Evolutionary conservation across 2,888 invertebrate genomes (phyloP).

Genomic region (Chelonus formosanus): DNA sequence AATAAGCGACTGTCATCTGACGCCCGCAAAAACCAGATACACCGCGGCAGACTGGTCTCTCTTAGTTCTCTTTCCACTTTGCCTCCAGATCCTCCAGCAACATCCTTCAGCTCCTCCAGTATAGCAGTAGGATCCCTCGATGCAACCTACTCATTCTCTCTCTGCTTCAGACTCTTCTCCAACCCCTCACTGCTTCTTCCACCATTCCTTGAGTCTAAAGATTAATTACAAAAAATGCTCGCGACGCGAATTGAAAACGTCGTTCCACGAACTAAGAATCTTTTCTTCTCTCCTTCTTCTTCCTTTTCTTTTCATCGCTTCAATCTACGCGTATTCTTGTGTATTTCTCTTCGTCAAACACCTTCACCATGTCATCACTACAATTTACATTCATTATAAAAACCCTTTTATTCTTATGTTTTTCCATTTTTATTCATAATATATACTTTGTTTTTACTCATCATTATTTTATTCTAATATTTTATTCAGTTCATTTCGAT

Average conservation of each 20-base stretch:
- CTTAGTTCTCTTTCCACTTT: constrained; percentile 31
- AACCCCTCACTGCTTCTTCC: constrained; percentile 21
- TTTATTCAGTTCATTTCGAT: too few species aligned
- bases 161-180: constrained; percentile 12
- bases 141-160: constrained; percentile 4
- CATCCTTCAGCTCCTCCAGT: constrained; percentile 11
- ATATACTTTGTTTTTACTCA: too few species aligned
- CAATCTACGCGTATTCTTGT: constrained; percentile 33
- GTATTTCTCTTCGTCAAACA: constrained; percentile 10
- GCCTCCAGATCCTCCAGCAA: constrained; percentile 1
- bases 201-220: constrained; percentile 51
- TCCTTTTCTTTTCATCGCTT: constrained; percentile 26
- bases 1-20: constrained; percentile 65
- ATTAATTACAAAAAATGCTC: constrained; percentile 63
- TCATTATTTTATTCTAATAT: too few species aligned
- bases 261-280: constrained; percentile 54
- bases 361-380: constrained; percentile 16
- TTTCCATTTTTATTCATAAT: too few species aligned
- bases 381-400: too few species aligned
- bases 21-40: constrained; percentile 64
- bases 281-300: constrained; percentile 33
- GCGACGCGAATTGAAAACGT: constrained; percentile 60
- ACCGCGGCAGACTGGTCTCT: constrained; percentile 47
- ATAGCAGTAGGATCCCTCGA: constrained; percentile 5
- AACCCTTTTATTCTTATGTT: too few species aligned